Evolutionary conservation across 2,888 invertebrate species (phyloP), one percentile per base, ranked within the genome.

Genomic region (Caenorhabditis virilis): DNA sequence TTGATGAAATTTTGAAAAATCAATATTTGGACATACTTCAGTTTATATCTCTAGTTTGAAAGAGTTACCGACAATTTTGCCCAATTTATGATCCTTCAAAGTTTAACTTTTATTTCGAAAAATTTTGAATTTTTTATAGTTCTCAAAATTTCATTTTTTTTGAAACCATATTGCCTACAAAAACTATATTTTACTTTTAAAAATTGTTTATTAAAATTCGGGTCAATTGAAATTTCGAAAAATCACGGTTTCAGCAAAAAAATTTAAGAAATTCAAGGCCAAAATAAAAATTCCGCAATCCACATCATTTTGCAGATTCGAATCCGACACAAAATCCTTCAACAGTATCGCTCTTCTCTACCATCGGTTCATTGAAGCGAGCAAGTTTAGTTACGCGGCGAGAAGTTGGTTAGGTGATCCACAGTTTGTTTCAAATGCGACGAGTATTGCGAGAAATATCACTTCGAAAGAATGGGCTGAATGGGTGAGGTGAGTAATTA

Each of bases 281-380:
- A n/a, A n/a, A n/a, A n/a, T n/a, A n/a, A n/a, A n/a, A n/a, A n/a
- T n/a, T n/a, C n/a, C n/a, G n/a, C n/a, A n/a, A n/a, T 30, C 30
- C 13, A 13, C 30, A 6, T 30, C 13, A 9, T 30, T 30, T 30
- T 30, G 6, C 13, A 30, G 30, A n/a, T 71, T 73, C 27, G 56
- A 77, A 22, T 75, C 70, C 46, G 69, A 73, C 41, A 60, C 68
- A 53, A 77, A 71, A 33, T 72, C 43, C 2, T 45, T 45, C 16
- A 20, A 42, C 20, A 78, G 74, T 41, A 69, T 76, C 52, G 62
- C 71, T 20, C 69, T 83, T 0, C 90, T 91, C 1, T 90, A 90
- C 87, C 95, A 97, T 77, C 88, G 91, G 65, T 87, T 93, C 70
- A 86, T 91, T 9, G 95, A 97, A 84, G 88, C 91, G 3, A 91